These are phyloP conservation scores for Xerus rutilus DNA, from an alignment of 2,797 vertebrate species.

Conservation along the genomic window DNA sequence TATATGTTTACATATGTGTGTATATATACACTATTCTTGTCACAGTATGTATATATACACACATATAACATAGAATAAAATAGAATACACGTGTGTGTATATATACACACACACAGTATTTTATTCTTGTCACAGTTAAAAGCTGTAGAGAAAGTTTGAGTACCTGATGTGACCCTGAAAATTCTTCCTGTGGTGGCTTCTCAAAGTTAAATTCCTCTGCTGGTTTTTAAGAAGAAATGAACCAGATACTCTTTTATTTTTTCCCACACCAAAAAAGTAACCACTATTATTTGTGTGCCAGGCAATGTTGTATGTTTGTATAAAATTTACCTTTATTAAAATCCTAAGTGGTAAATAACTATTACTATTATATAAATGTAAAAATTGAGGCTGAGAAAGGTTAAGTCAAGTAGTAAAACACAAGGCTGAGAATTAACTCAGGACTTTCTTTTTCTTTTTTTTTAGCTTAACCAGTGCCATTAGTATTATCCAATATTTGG, in stretches of 20 bases:
- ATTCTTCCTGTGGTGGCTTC: neutral
- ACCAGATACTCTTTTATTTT: neutral
- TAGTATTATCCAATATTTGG: neutral
- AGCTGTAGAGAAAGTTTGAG: slow-evolving; percentile 8
- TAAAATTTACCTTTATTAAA: slow-evolving; percentile 39
- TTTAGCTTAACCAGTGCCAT: neutral
- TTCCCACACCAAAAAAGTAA: neutral
- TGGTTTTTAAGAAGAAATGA: slow-evolving; percentile 28
- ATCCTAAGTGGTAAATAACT: slow-evolving; percentile 30
- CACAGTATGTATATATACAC: too few species aligned
- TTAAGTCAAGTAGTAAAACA: neutral
- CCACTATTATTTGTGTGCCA: neutral
- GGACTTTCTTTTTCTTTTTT: neutral
- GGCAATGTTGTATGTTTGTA: neutral
- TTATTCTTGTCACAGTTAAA: neutral
- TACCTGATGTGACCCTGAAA: neutral
- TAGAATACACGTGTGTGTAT: too few species aligned
- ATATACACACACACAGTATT: too few species aligned
- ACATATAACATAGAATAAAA: too few species aligned
- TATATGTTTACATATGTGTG: too few species aligned
- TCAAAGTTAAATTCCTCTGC: slow-evolving; percentile 9
- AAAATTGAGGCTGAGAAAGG: neutral
- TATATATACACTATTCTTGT: too few species aligned
- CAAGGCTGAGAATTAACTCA: neutral
- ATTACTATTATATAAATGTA: neutral